Evolutionary conservation across 2,888 invertebrate species (phyloP), one percentile per base, ranked within the genome.

Genomic region (Tricholauxania praeusta): DNA sequence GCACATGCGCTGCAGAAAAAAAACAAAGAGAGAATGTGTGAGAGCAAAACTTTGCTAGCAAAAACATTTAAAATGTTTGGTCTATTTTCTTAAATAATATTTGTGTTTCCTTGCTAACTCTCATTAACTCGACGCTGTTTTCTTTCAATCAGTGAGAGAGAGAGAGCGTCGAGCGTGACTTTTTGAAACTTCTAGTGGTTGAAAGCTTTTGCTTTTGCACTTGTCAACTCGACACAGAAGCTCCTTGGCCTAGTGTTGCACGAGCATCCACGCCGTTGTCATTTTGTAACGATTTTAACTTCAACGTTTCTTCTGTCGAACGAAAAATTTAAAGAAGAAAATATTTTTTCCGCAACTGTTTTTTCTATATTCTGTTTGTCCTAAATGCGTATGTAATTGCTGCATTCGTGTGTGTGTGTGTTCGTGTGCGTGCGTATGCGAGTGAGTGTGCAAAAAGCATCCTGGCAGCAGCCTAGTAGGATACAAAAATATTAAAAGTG

Each of bases 211-310:
- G 74, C 78, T 75, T 72, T 59, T 65, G 72, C 76, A 68, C 69
- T 75, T 74, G 76, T 75, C 75, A 78, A 75, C 79, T 76, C 77
- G 80, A 77, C 78, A 80, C 78, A 78, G 78, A 77, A 76, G 76
- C 78, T 78, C 73, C 72, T 72, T 80, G 77, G 76, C 80, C 85
- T 84, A 84, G 84, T 84, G 82, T 82, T 82, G 83, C 81, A 80
- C 82, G 82, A 85, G 82, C 85, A 80, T 82, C 81, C 83, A 83
- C 81, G 84, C 83, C 82, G 84, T 83, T 83, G 82, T 83, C 68
- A 49, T 51, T 69, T 49, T 57, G 49, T 59, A 59, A 51, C 68
- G 51, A 62, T 17, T 48, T 69, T 69, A 81, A 52, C 51, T 64
- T 48, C 49, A 51, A 22, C 63, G 70, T 52, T 51, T 12, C 28